Base-by-base conservation (phyloP, 64 coral and sea anemone species). In the Montipora efflorescens region DNA sequence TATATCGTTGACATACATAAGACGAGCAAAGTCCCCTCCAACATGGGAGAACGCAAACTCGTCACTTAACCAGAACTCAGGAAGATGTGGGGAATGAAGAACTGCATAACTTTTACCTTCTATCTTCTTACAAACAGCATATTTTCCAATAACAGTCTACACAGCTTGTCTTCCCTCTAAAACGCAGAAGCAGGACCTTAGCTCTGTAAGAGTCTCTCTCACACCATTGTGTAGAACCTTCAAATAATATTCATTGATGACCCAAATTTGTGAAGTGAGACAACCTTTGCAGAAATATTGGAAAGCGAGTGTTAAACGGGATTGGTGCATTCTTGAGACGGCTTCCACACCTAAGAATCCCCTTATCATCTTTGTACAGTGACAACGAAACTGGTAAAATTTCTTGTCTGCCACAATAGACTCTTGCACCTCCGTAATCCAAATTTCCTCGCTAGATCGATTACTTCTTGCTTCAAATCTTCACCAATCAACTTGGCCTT, bases 11-110 rank as follows among this genome's bases (percentile, higher is more conserved):
- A 90, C 75, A 80, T 75, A 96, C 52, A 93, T 74, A 5, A 87
- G 87, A n/a, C 88, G 80, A 10, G 87, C 91, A 75, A 96, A 87
- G 19, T 93, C 95, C 2, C 93, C 87, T 90, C 95, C 95, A 80
- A 93, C 89, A 53, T 67, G 16, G 45, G 71, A 80, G 58, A 84
- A 96, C 7, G 95, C 87, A 48, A 87, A 90, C 20, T 87, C 91
- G 36, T 91, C 87, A 3, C 47, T 74, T 8, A 96, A 55, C 75
- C 91, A 28, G 74, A 90, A 79, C 5, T 89, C 67, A 72, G 91
- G 95, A 50, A 96, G 49, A 58, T 55, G 79, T 14, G 91, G 74
- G 19, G 66, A 69, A 57, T 57, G 53, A 83, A 61, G 71, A 74
- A 61, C 81, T 59, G 66, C 19, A 76, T 90, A 95, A 13, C n/a